Evolutionary conservation across 2,797 vertebrate species (phyloP), one percentile per base, ranked within the genome.

Genomic region (Enteromius viviparus): DNA sequence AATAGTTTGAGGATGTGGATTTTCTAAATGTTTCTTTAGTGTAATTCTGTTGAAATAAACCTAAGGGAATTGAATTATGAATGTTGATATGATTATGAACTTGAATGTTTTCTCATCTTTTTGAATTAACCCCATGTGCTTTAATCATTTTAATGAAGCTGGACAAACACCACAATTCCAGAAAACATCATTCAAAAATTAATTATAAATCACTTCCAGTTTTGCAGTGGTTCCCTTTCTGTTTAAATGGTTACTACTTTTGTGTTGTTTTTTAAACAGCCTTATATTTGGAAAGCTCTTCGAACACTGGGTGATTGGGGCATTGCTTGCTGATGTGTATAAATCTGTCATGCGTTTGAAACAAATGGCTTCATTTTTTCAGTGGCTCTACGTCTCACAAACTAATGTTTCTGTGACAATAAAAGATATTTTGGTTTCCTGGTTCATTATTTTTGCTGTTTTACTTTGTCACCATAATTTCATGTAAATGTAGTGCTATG

Each of bases 391-490:
- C 76, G 76, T 77, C 76, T 92, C 58, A 92, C 77, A 87, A 89
- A 91, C 68, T 80, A 87, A 86, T 81, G 75, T 85, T 74, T 83
- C 93, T 92, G 89, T 93, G 92, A 86, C 91, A 95, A 95, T 95
- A 94, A 95, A 95, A 90, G 82, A 89, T 87, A 87, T 19, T 66
- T 78, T 66, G 45, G 23, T 90, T 89, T 93, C 90, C 91, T 80
- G 84, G 69, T 64, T 80, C 47, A 71, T 84, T 21, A 60, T 69
- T 74, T 3, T 60, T 53, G 9, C 34, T 29, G 37, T 60, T 7
- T 66, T 78, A 29, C 14, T 58, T 47, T 29, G 75, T 11, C 8
- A 5, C 4, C 23, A 29, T 7, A 4, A 23, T 4, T 14, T 42
- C 21, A 69, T n/a, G 6, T 23, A 37, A 75, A 58, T 58, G 8